phyloP scores from a whole-genome alignment of 2,113 vertebrate genomes.

The Misgurnus anguillicaudatus region DNA sequence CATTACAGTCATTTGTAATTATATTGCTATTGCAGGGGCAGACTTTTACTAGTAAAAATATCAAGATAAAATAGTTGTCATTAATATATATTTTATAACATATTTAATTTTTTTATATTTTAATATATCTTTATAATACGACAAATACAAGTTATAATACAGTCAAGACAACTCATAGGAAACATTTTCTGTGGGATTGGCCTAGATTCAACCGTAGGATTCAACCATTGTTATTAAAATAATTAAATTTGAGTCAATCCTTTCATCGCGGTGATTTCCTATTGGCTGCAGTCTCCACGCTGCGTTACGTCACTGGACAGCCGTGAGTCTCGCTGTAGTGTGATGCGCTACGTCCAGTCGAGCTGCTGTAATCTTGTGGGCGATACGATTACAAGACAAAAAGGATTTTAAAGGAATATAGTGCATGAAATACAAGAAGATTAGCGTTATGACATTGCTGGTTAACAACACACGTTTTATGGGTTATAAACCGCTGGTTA shows the following conservation, averaged over 20 bases:
- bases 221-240: too few species aligned
- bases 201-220: too few species aligned
- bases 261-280: background rate
- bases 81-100: too few species aligned
- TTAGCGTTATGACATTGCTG: background rate
- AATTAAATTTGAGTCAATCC: background rate
- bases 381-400: background rate
- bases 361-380: background rate
- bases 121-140: too few species aligned
- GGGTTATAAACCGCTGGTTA: background rate
- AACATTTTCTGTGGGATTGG: background rate
- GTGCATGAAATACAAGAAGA: background rate
- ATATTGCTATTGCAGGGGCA: too few species aligned
- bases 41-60: too few species aligned
- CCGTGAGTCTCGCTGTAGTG: background rate
- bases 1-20: too few species aligned
- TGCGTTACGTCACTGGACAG: background rate
- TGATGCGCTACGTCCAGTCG: background rate
- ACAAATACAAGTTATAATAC: too few species aligned
- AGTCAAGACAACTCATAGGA: too few species aligned
- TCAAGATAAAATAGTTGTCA: too few species aligned
- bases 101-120: too few species aligned
- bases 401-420: background rate
- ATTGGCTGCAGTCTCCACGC: constrained; percentile 7
- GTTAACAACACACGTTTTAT: background rate